Evolutionary conservation across 2,888 invertebrate species (phyloP).

Genomic region (Mythimna lalbum): DNA sequence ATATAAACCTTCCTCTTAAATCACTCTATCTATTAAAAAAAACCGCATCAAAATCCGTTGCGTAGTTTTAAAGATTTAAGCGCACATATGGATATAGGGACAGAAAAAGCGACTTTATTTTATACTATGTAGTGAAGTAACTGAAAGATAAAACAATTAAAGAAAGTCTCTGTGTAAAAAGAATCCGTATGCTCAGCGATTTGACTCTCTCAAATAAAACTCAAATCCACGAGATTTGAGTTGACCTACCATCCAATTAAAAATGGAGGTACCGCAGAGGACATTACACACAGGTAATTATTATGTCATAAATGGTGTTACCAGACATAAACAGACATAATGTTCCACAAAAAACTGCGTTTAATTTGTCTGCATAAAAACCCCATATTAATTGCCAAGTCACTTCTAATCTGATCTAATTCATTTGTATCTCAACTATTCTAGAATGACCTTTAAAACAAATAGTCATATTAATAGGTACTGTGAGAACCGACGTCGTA

Average conservation of each 20-base stretch:
- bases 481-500: conserved; percentile 69
- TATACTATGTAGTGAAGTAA: too few relatives aligned
- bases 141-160: too few relatives aligned
- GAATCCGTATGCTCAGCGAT: too few relatives aligned
- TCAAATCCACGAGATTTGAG: too few relatives aligned
- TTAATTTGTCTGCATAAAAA: conserved; percentile 15
- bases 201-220: too few relatives aligned
- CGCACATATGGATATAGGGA: too few relatives aligned
- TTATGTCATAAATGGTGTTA: neutral
- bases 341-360: neutral
- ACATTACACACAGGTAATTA: conserved; percentile 19
- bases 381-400: conserved; percentile 51
- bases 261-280: neutral
- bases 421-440: conserved; percentile 64
- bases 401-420: conserved; percentile 59
- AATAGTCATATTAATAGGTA: conserved; percentile 64
- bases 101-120: too few relatives aligned
- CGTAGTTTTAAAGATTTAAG: too few relatives aligned
- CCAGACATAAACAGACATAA: conserved; percentile 1
- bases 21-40: too few relatives aligned
- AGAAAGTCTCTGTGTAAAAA: too few relatives aligned
- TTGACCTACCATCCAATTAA: neutral
- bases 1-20: too few relatives aligned
- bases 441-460: conserved; percentile 70
- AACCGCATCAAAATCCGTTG: too few relatives aligned